Base-by-base conservation (phyloP, 1,140 invertebrate species). In the Protaetia brevitarsis region DNA sequence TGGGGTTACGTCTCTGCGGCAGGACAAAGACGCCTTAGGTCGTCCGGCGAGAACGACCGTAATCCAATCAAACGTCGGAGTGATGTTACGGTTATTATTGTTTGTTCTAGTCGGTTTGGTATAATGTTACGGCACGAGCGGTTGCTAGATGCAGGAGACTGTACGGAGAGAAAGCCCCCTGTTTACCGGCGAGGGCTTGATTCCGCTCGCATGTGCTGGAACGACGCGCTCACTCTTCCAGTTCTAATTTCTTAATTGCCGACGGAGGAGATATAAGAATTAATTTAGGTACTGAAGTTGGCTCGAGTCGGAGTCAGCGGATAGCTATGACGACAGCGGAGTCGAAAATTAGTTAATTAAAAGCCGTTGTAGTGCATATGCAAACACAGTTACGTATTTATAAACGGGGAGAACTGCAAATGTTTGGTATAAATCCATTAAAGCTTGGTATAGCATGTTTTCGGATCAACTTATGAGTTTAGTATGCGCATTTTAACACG, bases 31-130 rank as follows among this genome's bases (percentile, higher is more conserved):
- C 4, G 6, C 37, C 2, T 41, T 1, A n/a, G n/a, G 37, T 16
- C 6, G 13, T 5, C 19, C n/a, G 13, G 11, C 7, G n/a, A 41
- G 11, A 16, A n/a, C 41, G 3, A 23, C 41, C 21, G 19, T 51
- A 51, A 51, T 51, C 41, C 41, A 51, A 51, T 51, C 41, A 51
- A 51, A 51, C 19, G 16, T 19, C 19, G 16, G 16, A 51, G 19
- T 51, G 16, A 51, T 23, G 41, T 23, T 51, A 51, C 41, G 8
- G 41, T 51, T 51, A 51, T 51, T 51, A 51, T 51, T 51, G 41
- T 51, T 51, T 51, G 41, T 51, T 51, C 41, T 51, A 51, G 16
- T 51, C 41, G 41, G 41, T 51, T 51, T 51, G 41, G 16, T 51
- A 7, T 51, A 51, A 51, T 51, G 41, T 21, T 51, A 51, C 26